These are phyloP conservation scores for Centropus unirufus DNA, from an alignment of 2,113 vertebrate genomes.

Conservation along the genomic window DNA sequence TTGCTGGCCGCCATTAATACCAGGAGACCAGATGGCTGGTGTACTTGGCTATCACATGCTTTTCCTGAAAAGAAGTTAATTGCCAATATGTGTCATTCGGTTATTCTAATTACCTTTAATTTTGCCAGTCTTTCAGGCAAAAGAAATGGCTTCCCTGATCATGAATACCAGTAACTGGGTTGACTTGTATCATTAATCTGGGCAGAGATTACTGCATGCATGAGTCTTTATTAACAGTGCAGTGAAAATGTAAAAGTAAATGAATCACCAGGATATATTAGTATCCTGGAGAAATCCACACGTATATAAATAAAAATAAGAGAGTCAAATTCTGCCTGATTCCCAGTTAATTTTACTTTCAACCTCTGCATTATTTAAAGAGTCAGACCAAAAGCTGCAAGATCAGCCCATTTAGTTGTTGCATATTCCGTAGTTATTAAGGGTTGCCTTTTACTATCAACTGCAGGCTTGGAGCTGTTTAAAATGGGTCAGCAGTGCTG, in stretches of 20 bases:
- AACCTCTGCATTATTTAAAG: not conserved
- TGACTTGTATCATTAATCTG: not conserved
- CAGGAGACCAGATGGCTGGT: not conserved
- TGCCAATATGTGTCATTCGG: not conserved
- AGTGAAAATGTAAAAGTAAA: not conserved
- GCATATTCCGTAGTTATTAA: not conserved
- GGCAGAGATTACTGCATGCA: not conserved
- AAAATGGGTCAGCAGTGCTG: not conserved
- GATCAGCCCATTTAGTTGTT: not conserved
- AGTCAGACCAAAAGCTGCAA: not conserved
- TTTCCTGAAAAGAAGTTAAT: not conserved
- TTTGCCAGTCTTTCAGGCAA: not conserved
- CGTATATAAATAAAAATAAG: not conserved
- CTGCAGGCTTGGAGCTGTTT: not conserved
- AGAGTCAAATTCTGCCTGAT: not conserved
- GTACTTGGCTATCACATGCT: not conserved
- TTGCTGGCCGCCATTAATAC: not conserved
- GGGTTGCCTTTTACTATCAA: not conserved
- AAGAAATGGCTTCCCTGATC: not conserved
- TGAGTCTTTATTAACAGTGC: not conserved
- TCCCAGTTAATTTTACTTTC: not conserved
- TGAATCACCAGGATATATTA: not conserved
- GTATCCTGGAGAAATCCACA: not conserved
- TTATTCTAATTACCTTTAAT: not conserved
- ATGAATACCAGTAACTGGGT: not conserved